Base-by-base conservation (phyloP, 2,113 vertebrate genomes). In the Orientallactaga bullata region DNA sequence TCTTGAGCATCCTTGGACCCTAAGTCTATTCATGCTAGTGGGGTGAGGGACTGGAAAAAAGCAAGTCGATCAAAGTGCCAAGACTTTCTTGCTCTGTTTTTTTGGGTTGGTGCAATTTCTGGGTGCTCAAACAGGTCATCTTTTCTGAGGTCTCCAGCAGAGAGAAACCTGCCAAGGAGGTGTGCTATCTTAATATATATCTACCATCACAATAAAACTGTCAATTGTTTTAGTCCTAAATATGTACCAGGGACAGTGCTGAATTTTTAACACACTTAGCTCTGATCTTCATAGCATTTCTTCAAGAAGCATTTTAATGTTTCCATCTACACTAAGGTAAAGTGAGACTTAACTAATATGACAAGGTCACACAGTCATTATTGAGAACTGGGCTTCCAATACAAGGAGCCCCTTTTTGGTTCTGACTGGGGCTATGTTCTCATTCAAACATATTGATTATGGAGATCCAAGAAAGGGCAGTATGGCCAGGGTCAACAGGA, bases 21-120 rank as follows among this genome's bases (percentile, higher is more conserved):
- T 89, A 92, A 83, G 65, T 66, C 55, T 51, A 21, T 90, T 47
- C 20, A 35, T 66, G 73, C 15, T 73, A 76, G 20, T 55, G 28
- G 18, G 26, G 51, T 3, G 2, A 55, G 42, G 10, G 16, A 69
- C 21, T 7, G 16, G 15, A 37, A 18, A 24, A 5, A 10, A 9
- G 42, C 23, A 92, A 85, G 15, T 20, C 21, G 16, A 55, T 71
- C 71, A 94, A 89, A 63, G 39, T 51, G 9, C 7, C 60, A 73
- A 89, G 7, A 60, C 82, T 93, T 87, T 84, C 35, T 79, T 90
- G 51, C 78, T 92, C 60, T 86, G 85, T 35, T 18, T 72, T 95
- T 89, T 93, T 79, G 35, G 17, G 66, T 82, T 76, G 32, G 12
- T 76, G 18, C 81, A 63, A 10, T 78, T 83, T 83, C 72, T 80